Evolutionary conservation across 2,797 vertebrate genomes (phyloP).

Genomic region (Karalla daura): DNA sequence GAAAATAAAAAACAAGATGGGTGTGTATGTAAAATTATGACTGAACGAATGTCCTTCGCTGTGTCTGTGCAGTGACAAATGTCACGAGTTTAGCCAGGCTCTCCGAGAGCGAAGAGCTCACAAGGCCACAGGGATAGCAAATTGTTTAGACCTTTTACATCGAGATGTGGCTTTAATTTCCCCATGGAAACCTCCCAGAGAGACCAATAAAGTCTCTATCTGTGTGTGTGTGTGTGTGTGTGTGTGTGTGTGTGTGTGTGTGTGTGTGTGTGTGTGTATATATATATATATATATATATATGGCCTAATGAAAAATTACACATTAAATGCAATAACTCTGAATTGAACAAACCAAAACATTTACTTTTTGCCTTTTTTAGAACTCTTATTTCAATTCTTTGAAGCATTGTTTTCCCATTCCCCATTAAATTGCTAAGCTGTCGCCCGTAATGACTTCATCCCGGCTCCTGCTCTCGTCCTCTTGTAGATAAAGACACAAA

Average conservation of each 20-base stretch:
- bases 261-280: too few species aligned
- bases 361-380: neutral
- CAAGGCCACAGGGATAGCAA: neutral
- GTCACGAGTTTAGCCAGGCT: neutral
- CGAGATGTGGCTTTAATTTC: too few species aligned
- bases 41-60: neutral
- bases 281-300: too few species aligned
- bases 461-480: slow-evolving; percentile 40
- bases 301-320: slow-evolving; percentile 18
- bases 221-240: too few species aligned
- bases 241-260: too few species aligned
- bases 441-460: slow-evolving; percentile 17
- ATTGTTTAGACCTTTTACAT: neutral
- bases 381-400: slow-evolving; percentile 21
- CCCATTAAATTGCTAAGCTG: slow-evolving; percentile 51
- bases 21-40: neutral
- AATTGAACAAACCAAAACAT: slow-evolving; percentile 12
- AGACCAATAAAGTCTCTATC: too few species aligned
- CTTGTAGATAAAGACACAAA: slow-evolving; percentile 50
- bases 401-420: slow-evolving; percentile 49
- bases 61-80: too few species aligned
- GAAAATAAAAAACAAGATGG: too few species aligned
- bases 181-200: too few species aligned
- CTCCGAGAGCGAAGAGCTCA: neutral
- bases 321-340: neutral